A percentile compares a stretch with the other conserved stretches of the same genome.
Evolutionary conservation across 1,140 invertebrate species (phyloP).

Genomic region (Acromyrmex echinatior): DNA sequence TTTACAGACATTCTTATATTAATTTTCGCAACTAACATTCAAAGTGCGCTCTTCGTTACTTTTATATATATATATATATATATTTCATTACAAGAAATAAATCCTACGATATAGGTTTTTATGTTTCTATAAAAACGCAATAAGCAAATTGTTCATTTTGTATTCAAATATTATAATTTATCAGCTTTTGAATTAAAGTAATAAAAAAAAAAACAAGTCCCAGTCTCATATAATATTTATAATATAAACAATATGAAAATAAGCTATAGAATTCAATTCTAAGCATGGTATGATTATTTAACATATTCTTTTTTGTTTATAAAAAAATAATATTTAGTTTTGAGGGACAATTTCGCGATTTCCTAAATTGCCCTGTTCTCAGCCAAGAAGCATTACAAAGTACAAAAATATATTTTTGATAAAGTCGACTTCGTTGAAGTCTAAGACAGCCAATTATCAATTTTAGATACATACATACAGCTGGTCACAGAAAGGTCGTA

Average conservation of each 20-base stretch:
- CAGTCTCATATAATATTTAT: not conserved
- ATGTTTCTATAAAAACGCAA: not conserved
- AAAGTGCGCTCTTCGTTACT: not conserved
- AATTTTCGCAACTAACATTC: not conserved
- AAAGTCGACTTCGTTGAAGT: not conserved
- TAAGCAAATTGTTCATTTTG: not conserved
- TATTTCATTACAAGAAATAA: not conserved
- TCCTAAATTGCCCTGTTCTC: not conserved
- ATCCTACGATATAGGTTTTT: not conserved
- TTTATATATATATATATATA: too few relatives aligned
- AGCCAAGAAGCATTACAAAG: not conserved
- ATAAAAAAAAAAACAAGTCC: not conserved
- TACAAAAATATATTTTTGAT: constrained; percentile 58
- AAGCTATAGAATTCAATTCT: not conserved
- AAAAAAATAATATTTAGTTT: constrained; percentile 55
- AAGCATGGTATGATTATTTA: not conserved
- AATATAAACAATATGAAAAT: not conserved
- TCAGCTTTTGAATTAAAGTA: constrained; percentile 5
- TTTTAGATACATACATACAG: not conserved
- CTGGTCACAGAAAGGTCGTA: too few relatives aligned
- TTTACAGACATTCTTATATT: not conserved
- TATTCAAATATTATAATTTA: constrained; percentile 4
- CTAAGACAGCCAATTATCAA: constrained; percentile 22
- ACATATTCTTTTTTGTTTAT: constrained; percentile 1
- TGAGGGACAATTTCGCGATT: constrained; percentile 12